phyloP scores from a whole-genome alignment of 2,797 vertebrate genomes.

The Carduelis carduelis region DNA sequence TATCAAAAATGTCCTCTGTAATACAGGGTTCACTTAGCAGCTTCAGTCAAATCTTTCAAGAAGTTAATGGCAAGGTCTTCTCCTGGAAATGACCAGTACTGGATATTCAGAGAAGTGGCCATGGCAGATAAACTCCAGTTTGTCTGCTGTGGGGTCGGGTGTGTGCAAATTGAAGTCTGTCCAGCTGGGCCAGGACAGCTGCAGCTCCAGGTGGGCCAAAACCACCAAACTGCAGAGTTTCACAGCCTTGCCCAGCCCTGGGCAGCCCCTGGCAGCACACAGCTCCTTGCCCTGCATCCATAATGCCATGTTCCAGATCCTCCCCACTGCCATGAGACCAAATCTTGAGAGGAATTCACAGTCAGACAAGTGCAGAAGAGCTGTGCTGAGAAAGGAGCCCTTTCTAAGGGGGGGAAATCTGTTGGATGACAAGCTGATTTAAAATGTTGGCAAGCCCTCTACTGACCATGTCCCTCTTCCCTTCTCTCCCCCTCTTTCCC shows the following conservation, averaged over 20 bases:
- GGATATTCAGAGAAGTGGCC: background rate
- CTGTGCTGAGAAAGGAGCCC: background rate
- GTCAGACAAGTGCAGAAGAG: background rate
- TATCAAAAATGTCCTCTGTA: background rate
- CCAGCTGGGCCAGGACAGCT: background rate
- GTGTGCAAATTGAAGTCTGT: background rate
- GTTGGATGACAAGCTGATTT: background rate
- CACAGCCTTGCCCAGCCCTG: background rate
- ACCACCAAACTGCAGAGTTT: background rate
- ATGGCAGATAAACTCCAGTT: background rate
- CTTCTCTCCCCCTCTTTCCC: background rate
- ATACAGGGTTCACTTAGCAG: background rate
- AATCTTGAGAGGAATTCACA: accelerated
- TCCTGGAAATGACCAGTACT: background rate
- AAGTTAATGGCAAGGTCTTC: background rate
- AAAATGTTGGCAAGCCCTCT: background rate
- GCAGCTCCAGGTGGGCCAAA: background rate
- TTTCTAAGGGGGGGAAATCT: background rate
- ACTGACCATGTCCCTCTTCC: background rate
- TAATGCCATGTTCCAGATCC: background rate
- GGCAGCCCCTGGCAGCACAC: background rate
- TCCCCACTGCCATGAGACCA: background rate
- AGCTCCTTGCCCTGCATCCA: background rate
- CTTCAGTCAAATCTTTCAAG: background rate
- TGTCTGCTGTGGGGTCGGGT: background rate